Evolutionary conservation across 2,797 vertebrate species (phyloP), one percentile per base, ranked within the genome.

Genomic region (Monodelphis domestica): DNA sequence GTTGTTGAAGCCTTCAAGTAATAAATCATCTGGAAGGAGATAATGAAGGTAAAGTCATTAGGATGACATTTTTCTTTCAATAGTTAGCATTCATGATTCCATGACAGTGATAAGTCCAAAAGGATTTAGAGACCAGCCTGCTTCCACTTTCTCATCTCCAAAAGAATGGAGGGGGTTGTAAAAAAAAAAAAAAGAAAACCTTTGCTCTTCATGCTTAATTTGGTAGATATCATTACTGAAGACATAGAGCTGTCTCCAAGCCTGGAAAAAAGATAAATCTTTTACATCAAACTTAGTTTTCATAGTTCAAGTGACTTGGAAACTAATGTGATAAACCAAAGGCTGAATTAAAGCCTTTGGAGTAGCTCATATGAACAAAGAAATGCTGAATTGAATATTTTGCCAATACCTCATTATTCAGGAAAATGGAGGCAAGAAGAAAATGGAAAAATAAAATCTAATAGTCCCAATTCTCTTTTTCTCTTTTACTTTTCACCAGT

Each of bases 1-100:
- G 97, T 98, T 99, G 96, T 87, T 98, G 98, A 99, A 99, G 12
- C 98, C 97, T 97, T 99, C 99, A 94, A 99, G 97, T 89, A 99
- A 98, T 96, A 99, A 98, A 11, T 99, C 99, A 92, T 98, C 99
- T 99, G 96, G 95, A 97, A 97, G 97, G 56, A 92, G 91, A 94
- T 24, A 94, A n/a, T 87, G 90, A 63, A 0, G 15, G 90, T 3
- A 2, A 4, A 3, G 78, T 3, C 12, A 15, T 90, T 33, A 38
- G 28, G 28, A 89, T 6, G 12, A 0, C 0, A 4, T 12, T 53
- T 54, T 10, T 14, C 78, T 70, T 5, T 45, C 30, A 59, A 12
- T n/a, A 3, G 1, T 53, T 70, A 50, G 7, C 38, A 11, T 84
- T 84, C 38, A n/a, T 38, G 9, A 84, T 84, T 24, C 70, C 24